These are phyloP conservation scores for Otus sunia DNA, from an alignment of 2,113 vertebrate species.

Conservation along the genomic window DNA sequence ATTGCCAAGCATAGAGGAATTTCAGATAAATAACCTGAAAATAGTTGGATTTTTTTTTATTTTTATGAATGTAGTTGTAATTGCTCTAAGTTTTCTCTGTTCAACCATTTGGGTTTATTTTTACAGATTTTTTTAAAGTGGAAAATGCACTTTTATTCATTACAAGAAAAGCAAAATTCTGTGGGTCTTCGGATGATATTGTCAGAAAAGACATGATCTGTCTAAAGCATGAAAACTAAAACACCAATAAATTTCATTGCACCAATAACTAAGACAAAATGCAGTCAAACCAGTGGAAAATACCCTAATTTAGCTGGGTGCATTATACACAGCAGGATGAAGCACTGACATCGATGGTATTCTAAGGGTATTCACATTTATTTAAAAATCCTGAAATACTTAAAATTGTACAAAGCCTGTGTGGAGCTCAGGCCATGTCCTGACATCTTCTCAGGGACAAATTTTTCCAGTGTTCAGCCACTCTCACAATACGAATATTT, in stretches of 20 bases:
- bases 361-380: background rate
- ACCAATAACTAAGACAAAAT: background rate
- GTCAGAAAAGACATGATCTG: background rate
- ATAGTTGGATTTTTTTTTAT: background rate
- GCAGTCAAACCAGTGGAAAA: background rate
- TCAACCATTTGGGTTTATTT: background rate
- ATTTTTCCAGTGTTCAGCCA: background rate
- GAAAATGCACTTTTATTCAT: background rate
- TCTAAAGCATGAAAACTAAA: background rate
- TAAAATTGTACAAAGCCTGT: background rate
- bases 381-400: background rate
- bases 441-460: background rate
- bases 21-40: background rate
- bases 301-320: background rate
- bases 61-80: background rate
- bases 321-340: background rate
- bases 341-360: background rate
- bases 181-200: background rate
- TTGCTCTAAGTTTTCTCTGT: background rate
- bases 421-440: background rate
- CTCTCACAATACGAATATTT: background rate
- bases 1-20: background rate
- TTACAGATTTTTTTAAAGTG: background rate
- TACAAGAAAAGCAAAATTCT: background rate
- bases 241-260: background rate